Evolutionary conservation across 2,797 vertebrate species (phyloP), one percentile per base, ranked within the genome.

Genomic region (Nyctalus aviator): DNA sequence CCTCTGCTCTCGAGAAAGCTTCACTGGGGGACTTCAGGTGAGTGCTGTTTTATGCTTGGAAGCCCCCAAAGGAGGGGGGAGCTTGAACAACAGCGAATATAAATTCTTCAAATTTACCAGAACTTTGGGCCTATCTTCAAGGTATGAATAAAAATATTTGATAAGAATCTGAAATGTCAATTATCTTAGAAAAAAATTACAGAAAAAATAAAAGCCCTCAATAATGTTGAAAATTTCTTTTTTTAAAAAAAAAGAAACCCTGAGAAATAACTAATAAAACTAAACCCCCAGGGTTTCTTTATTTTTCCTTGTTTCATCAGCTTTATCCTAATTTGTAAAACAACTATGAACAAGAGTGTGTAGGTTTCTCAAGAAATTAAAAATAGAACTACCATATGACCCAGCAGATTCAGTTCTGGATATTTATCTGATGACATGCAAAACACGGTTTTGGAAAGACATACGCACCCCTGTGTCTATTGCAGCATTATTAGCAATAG

Each of bases 11-110:
- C 97, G 96, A 66, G 98, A 99, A 94, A 99, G 99, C 96, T 98
- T 99, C 97, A 98, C 99, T 13, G 97, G 98, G 88, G 99, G 99
- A 97, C 97, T 97, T 96, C 99, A 99, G 7, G 99, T 99, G 97
- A 99, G 99, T 99, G 66, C 68, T 73, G 1, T 30, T 88, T 89
- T 6, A 0, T 79, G 21, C 55, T 0, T 5, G 37, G 66, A 84
- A 55, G 64, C 27, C 30, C 91, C 20, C 21, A 12, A 68, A 27
- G 55, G 9, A 7, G 35, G 44, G 2, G 7, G 48, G 10, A n/a
- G 25, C 27, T 30, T 5, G 18, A n/a, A 17, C 10, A 25, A 9
- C 37, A 71, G 41, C 21, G 13, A 68, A 0, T 78, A 10, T 9
- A 27, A 73, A 77, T 92, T 95, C 44, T 57, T 48, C 25, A 23